Conservation (phyloP, 2,888 invertebrate species). For the Thereva unica region DNA sequence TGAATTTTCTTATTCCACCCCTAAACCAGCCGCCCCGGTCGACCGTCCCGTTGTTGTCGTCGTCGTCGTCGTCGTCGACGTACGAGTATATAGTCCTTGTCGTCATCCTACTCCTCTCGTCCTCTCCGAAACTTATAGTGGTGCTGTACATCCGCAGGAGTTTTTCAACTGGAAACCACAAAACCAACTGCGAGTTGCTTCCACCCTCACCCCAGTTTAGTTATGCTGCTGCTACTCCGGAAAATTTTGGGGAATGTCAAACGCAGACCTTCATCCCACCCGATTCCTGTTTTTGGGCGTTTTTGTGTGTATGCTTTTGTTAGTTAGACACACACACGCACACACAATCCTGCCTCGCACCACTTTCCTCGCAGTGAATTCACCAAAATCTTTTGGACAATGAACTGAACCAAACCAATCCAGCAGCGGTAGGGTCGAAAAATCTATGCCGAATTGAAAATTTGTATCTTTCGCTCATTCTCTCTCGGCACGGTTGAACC, state of each 20-base stretch:
- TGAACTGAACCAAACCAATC: too few species aligned
- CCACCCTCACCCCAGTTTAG: neutral
- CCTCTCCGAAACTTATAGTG: constrained; percentile 11
- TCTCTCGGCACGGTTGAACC: too few species aligned
- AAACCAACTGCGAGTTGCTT: constrained; percentile 14
- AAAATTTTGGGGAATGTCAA: constrained; percentile 10
- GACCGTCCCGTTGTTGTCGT: too few species aligned
- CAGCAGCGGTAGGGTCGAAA: too few species aligned
- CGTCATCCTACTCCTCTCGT: neutral
- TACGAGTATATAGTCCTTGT: constrained; percentile 5
- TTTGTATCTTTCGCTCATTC: too few species aligned
- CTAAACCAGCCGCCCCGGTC: too few species aligned
- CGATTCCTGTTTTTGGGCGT: neutral
- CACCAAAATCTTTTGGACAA: too few species aligned
- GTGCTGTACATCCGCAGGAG: neutral
- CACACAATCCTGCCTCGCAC: neutral
- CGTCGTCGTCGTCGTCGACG: constrained; percentile 3
- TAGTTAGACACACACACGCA: constrained; percentile 2
- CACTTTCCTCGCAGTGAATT: neutral
- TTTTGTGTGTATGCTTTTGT: neutral
- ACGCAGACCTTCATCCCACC: neutral
- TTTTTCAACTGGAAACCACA: constrained; percentile 32
- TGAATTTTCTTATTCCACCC: too few species aligned
- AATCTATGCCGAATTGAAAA: too few species aligned
- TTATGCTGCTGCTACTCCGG: neutral